Conservation (phyloP, 2,888 invertebrate genomes). For the Rotaria sp. region DNA sequence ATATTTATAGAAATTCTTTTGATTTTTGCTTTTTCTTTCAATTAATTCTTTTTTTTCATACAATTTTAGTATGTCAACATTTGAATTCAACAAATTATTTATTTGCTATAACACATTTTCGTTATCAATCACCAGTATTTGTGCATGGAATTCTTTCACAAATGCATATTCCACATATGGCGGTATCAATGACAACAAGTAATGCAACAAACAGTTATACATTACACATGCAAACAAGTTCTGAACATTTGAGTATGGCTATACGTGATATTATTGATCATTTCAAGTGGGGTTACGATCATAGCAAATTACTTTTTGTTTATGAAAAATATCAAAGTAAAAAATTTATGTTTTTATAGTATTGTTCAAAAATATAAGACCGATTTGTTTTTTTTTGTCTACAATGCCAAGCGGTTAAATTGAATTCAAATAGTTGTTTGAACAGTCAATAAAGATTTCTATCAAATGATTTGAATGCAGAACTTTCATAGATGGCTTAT, state of each 20-base stretch:
- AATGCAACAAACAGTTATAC: not conserved
- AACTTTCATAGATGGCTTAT: too few relatives aligned
- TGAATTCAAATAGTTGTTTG: too few relatives aligned
- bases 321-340: not conserved
- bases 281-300: not conserved
- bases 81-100: not conserved
- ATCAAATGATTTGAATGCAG: too few relatives aligned
- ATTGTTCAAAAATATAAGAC: too few relatives aligned
- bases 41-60: not conserved
- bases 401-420: too few relatives aligned
- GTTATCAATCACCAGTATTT: not conserved
- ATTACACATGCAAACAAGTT: constrained; percentile 13
- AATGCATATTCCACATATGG: not conserved
- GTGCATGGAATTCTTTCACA: not conserved
- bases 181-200: not conserved
- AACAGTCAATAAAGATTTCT: too few relatives aligned
- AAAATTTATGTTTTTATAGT: not conserved
- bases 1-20: too few relatives aligned
- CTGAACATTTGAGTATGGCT: not conserved
- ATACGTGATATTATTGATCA: not conserved
- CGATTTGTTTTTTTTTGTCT: too few relatives aligned
- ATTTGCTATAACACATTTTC: constrained; percentile 12
- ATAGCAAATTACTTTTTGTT: not conserved
- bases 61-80: not conserved
- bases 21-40: too few relatives aligned